Evolutionary conservation across 2,888 invertebrate species (phyloP).

Genomic region (Exephanes ischioxanthus): DNA sequence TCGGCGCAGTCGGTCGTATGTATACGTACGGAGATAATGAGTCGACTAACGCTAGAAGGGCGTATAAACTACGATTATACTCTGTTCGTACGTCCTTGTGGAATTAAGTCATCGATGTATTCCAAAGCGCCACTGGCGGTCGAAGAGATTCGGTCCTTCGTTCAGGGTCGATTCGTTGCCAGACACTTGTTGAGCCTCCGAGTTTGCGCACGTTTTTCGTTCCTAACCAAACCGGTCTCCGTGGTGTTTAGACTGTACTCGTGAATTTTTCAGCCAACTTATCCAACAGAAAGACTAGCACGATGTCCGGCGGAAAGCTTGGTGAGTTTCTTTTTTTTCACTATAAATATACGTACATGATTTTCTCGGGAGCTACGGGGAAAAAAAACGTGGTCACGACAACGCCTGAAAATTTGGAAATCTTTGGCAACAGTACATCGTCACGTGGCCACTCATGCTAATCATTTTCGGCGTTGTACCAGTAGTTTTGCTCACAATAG

Average conservation of each 20-base stretch:
- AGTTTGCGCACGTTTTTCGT: constrained; percentile 40
- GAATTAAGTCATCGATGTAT: not conserved
- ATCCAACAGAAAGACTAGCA: constrained; percentile 26
- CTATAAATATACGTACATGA: constrained; percentile 6
- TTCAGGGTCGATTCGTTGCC: constrained; percentile 26
- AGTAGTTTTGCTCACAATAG: not conserved
- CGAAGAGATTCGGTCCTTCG: not conserved
- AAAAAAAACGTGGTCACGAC: not conserved
- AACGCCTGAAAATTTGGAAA: constrained; percentile 12
- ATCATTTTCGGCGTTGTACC: not conserved
- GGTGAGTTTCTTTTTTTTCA: constrained; percentile 70
- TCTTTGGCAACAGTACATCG: not conserved
- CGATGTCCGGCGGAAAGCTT: constrained; percentile 76
- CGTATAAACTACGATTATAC: not conserved
- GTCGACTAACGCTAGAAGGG: not conserved
- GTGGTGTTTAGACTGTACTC: constrained; percentile 4
- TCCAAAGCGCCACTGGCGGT: constrained; percentile 28
- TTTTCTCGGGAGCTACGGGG: constrained; percentile 5
- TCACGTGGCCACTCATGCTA: constrained; percentile 15
- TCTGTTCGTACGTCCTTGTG: not conserved
- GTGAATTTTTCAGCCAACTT: constrained; percentile 15
- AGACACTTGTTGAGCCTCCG: constrained; percentile 70
- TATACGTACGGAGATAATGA: not conserved
- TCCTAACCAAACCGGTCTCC: constrained; percentile 21
- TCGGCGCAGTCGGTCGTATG: constrained; percentile 47